Base-by-base conservation (phyloP, 2,797 vertebrate species). In the Novumbra hubbsi region DNA sequence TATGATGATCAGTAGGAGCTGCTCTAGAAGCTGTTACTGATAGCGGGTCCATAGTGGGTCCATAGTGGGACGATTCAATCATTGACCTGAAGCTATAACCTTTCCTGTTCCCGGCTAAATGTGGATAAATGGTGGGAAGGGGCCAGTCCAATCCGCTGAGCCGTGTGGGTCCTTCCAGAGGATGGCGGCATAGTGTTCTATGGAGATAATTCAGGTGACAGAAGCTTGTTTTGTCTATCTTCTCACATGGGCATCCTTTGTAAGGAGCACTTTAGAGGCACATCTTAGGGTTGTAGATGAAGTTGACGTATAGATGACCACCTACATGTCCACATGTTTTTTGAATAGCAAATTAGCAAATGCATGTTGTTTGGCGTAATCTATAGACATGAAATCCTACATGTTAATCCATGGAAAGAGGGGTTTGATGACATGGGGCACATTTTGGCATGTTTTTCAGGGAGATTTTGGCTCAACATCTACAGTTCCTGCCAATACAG, bases 401-500 rank as follows among this genome's bases (percentile, higher is more conserved):
- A 38, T 45, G 5, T 41, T 3, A 41, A 41, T 4, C 41, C 41
- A 11, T 45, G 41, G 41, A 45, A 45, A 12, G 41, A 45, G 41
- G 11, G 41, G 41, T 45, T 14, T 45, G 66, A 28, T 30, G 28
- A 28, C 60, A 63, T 80, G 64, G 72, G 70, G 72, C 72, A 77
- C 72, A 68, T 6, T 12, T 45, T 12, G 11, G 12, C 41, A 45
- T 14, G 11, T 45, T 45, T 45, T 45, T 45, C 41, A 45, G 12
- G 9, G 41, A 45, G 41, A 45, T 45, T 45, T 45, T 45, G 41
- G 5, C 41, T 41, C 41, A 41, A 41, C 5, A 66, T 67, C 74
- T 76, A 16, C n/a, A 9, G 67, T 63, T 70, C 75, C 74, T 41
- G 57, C 72, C 80, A 78, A 89, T 84, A 84, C 84, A 86, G 75